phyloP scores from a whole-genome alignment of 1,140 invertebrate genomes.

The Acromyrmex echinatior region DNA sequence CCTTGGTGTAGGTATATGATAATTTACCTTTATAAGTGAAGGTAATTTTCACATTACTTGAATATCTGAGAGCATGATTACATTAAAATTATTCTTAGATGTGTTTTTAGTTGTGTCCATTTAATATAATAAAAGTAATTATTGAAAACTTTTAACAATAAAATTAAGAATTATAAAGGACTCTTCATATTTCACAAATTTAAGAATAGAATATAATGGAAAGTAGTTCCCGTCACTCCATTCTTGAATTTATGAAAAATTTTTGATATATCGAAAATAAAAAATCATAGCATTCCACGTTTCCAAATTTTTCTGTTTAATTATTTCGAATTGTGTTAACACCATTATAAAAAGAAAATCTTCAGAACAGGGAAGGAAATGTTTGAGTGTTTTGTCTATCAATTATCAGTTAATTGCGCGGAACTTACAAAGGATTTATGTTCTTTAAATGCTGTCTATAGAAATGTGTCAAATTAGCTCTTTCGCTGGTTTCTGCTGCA shows the following conservation, averaged over 20 bases:
- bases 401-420: background rate
- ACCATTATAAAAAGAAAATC: background rate
- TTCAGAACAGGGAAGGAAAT: background rate
- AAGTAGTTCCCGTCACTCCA: too few species aligned
- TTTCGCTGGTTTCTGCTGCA: slow-evolving; percentile 8
- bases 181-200: too few species aligned
- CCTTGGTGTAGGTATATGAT: slow-evolving; percentile 18
- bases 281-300: background rate
- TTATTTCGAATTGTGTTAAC: background rate
- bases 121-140: background rate
- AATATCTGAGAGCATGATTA: slow-evolving; percentile 14
- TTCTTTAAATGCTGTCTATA: slow-evolving; percentile 14
- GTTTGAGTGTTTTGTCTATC: background rate
- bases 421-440: background rate
- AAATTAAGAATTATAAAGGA: background rate
- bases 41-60: slow-evolving; percentile 6
- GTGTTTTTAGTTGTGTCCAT: background rate
- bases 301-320: background rate
- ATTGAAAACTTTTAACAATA: background rate
- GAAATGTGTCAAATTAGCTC: slow-evolving; percentile 33
- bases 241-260: too few species aligned
- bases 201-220: too few species aligned
- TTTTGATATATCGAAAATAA: too few species aligned
- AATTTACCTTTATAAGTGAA: slow-evolving; percentile 30
- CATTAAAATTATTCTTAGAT: background rate